Evolutionary conservation across 2,888 invertebrate genomes (phyloP), one percentile per base, ranked within the genome.

Genomic region (Rhagophthalmus giganteus): DNA sequence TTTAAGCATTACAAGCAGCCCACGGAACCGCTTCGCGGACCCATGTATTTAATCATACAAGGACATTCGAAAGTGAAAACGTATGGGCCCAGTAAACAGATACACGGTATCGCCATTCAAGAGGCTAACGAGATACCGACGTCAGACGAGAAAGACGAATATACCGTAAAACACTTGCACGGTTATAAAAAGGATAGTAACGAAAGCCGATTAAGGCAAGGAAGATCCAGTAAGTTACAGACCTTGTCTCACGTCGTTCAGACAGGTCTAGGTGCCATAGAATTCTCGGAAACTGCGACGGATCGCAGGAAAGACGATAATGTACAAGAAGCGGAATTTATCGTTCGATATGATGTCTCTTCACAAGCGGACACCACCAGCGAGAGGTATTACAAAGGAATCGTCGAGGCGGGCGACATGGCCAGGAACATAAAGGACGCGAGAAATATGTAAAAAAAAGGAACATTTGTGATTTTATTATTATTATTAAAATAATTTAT

Each of bases 61-160:
- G 90, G 90, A 0, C 90, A 90, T 70, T 90, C 90, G 0, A 90
- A 90, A 75, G 90, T 90, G 0, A 90, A 90, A 75, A 90, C 87
- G 0, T 90, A 90, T 65, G 85, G 89, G 8, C 85, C 87, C 0
- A 79, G 79, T 54, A 79, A 79, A 47, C 73, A 74, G 51, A 61
- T 74, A 14, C 73, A 74, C 42, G 76, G 78, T 2, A 75, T 77
- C 15, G 74, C 76, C 49, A 66, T 77, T 2, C 75, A 76, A 50
- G 77, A 77, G 58, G 71, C 69, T 4, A 83, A 83, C 59, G 82
- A 83, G 65, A 80, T 82, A 54, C 69, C 76, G 7, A 78, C 77
- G 55, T 72, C 71, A 2, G 75, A 77, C 50, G 78, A 79, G 66
- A 78, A 78, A 30, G 53, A 54, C 26, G 34, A 53, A 25, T 78